Conservation (phyloP, 2,888 invertebrate genomes). For the Ophioninae sp. region DNA sequence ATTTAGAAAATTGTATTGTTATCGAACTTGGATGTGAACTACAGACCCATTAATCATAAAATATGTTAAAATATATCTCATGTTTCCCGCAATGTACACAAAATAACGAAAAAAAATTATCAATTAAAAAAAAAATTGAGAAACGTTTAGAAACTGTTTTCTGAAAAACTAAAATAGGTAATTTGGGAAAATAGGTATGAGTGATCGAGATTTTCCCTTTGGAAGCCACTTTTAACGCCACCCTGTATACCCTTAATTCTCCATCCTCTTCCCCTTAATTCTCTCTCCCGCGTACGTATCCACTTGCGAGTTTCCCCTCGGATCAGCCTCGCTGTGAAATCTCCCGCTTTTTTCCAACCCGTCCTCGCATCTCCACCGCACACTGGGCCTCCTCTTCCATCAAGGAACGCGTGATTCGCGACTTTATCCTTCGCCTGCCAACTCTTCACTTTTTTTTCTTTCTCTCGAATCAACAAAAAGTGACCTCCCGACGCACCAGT, state of each 20-base stretch:
- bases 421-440: neutral
- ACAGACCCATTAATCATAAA: too few relatives aligned
- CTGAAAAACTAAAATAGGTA: too few relatives aligned
- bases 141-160: too few relatives aligned
- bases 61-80: too few relatives aligned
- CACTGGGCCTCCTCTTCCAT: slow-evolving; percentile 1
- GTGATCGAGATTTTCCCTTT: neutral
- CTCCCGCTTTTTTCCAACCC: slow-evolving; percentile 46
- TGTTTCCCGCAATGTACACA: too few relatives aligned
- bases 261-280: slow-evolving; percentile 32
- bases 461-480: neutral
- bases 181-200: neutral
- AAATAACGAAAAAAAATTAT: too few relatives aligned
- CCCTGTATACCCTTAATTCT: neutral
- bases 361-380: neutral
- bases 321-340: slow-evolving; percentile 28
- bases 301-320: slow-evolving; percentile 48
- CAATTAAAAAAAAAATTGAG: too few relatives aligned
- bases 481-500: neutral
- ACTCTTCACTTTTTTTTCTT: neutral
- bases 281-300: neutral
- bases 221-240: neutral
- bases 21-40: too few relatives aligned
- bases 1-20: too few relatives aligned
- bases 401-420: neutral